Evolutionary conservation across 2,888 invertebrate species (phyloP), one percentile per base, ranked within the genome.

Genomic region (Cylloceria caligata): DNA sequence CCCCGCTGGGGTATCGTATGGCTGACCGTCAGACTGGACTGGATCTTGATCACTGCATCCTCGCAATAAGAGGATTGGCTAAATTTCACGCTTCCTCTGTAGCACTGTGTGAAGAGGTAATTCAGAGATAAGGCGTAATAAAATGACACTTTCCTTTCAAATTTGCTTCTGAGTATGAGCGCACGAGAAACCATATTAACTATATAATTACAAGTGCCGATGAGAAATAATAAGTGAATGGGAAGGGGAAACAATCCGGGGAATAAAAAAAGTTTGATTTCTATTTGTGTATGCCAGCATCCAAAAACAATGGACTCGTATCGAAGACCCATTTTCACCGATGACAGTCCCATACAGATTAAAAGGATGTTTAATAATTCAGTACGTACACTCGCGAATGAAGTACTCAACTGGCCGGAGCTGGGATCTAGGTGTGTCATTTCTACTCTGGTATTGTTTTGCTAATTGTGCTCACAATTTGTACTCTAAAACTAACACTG

Each of bases 1-100:
- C 93, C 16, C 92, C 93, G 62, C 89, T 93, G 67, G 94, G 94
- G 34, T 95, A 93, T 85, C 93, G 93, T 80, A 93, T 95, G 93
- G 93, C 93, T 24, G 93, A 93, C 84, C 93, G 95, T 57, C 93
- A 93, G 81, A 87, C 88, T 71, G 95, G 95, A 13, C 92, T 95
- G 30, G 94, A 95, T 88, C 92, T 94, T 86, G 90, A 92, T 11
- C 95, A 95, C 87, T 93, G 93, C 78, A 86, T 93, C 55, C 85
- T 94, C 39, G 93, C 94, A 6, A 86, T 95, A 0, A 91, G 91
- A 75, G 94, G 94, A 88, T 88, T 95, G 87, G 95, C 94, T 1
- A 93, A 92, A 85, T 94, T 94, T 86, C 95, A 95, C 88, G 95
- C 94, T 11, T 93, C 93, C n/a, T 94, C 95, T 0, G 93, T 94